A percentile compares a stretch with the other conserved stretches of the same genome.
These are phyloP conservation scores for Coreoperca whiteheadi DNA, from an alignment of 2,113 vertebrate species.

Conservation along the genomic window DNA sequence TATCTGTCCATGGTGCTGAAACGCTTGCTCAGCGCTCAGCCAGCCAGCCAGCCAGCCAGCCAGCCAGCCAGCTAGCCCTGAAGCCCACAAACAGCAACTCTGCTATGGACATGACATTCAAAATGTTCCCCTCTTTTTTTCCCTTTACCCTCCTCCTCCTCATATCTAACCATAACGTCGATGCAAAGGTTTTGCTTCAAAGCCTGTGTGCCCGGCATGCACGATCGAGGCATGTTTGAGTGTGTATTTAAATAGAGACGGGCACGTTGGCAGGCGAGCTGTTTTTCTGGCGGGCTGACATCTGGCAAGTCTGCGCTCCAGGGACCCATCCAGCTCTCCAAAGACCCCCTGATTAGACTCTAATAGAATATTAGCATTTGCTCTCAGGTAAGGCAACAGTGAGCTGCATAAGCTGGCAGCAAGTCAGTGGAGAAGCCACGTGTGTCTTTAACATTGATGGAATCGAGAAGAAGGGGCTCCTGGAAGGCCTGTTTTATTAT, in stretches of 20 bases:
- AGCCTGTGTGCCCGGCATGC: conserved; percentile 68
- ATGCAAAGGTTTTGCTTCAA: conserved; percentile 77
- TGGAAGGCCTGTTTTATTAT: conserved; percentile 52
- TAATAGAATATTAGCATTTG: conserved; percentile 92
- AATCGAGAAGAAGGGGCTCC: conserved; percentile 25
- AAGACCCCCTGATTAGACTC: conserved; percentile 88
- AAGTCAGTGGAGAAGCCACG: conserved; percentile 75
- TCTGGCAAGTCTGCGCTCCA: conserved; percentile 87
- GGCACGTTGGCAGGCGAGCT: conserved; percentile 85
- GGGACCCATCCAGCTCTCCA: conserved; percentile 87
- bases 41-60: conserved; percentile 35
- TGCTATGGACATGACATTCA: conserved; percentile 67
- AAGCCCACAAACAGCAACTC: conserved; percentile 46
- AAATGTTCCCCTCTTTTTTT: conserved; percentile 14
- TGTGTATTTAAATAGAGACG: conserved; percentile 87
- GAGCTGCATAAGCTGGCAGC: conserved; percentile 81
- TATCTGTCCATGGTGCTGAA: conserved; percentile 86
- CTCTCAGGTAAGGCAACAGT: conserved; percentile 86
- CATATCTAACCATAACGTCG: conserved; percentile 57
- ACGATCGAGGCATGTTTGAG: conserved; percentile 70
- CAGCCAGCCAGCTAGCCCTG: conserved; percentile 28
- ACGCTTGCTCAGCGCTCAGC: conserved; percentile 56
- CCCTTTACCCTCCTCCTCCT: conserved; percentile 10
- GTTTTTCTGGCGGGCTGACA: conserved; percentile 88
- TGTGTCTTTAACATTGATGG: conserved; percentile 74